Percentiles rank a stretch among this genome's conserved stretches.
phyloP scores from a whole-genome alignment of 2,113 vertebrate genomes.

The Dipodomys stephensi region DNA sequence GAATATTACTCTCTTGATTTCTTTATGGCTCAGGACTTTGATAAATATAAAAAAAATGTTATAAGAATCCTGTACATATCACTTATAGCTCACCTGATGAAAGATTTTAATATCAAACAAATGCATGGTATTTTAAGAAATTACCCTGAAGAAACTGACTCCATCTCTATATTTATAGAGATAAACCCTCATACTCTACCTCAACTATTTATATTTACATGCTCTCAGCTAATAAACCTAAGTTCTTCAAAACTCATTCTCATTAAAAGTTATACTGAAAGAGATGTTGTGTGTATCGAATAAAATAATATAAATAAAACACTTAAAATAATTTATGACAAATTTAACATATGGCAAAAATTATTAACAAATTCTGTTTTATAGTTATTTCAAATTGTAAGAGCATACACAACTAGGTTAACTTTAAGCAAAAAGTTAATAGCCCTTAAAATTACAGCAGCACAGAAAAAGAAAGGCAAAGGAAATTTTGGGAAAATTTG shows the following conservation, averaged over 20 bases:
- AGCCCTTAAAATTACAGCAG: not conserved
- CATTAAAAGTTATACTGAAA: not conserved
- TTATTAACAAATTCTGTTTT: not conserved
- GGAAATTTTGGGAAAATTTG: not conserved
- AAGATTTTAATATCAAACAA: not conserved
- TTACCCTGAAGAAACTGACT: not conserved
- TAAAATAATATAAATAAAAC: not conserved
- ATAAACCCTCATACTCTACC: not conserved
- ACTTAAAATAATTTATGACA: not conserved
- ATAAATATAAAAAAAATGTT: constrained; percentile 8
- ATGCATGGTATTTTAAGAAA: not conserved
- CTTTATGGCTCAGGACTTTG: not conserved
- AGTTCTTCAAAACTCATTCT: not conserved
- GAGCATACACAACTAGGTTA: not conserved
- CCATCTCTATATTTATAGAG: not conserved
- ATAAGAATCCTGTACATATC: not conserved
- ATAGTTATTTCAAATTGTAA: not conserved
- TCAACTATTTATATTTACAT: not conserved
- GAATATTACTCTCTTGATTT: not conserved
- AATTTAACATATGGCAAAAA: not conserved
- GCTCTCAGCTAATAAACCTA: not conserved
- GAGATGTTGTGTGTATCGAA: not conserved
- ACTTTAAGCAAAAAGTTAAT: not conserved
- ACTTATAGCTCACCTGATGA: not conserved
- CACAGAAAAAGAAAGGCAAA: not conserved